phyloP scores from a whole-genome alignment of 2,797 vertebrate species.

The Bucorvus abyssinicus region DNA sequence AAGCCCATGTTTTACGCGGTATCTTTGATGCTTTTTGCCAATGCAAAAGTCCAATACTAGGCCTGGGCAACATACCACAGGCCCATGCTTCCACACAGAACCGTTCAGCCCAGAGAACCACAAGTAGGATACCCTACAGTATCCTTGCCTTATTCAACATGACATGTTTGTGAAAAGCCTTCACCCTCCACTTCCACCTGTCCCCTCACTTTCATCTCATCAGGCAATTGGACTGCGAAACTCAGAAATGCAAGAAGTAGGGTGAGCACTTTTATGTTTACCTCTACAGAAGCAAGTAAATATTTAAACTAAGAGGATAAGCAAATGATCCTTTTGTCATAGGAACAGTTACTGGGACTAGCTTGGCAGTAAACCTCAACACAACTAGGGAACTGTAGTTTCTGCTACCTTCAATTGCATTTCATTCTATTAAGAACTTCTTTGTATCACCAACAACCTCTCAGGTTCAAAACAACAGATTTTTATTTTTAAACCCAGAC shows the following conservation, averaged over 20 bases:
- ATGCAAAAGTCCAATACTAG: not conserved
- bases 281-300: not conserved
- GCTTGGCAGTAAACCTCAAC: not conserved
- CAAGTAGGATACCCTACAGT: not conserved
- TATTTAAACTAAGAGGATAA: not conserved
- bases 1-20: not conserved
- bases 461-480: not conserved
- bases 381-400: not conserved
- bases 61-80: rapidly evolving
- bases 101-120: not conserved
- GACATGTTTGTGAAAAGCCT: rapidly evolving
- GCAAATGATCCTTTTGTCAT: not conserved
- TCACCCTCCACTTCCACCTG: not conserved
- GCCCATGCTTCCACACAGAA: rapidly evolving
- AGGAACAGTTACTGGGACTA: not conserved
- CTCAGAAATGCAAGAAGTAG: not conserved
- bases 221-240: rapidly evolving
- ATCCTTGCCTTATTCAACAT: not conserved
- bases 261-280: not conserved
- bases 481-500: not conserved
- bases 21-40: not conserved
- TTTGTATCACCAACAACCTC: not conserved
- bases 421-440: not conserved
- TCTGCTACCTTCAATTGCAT: not conserved
- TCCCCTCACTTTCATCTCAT: not conserved